Percentiles rank a stretch among this genome's conserved stretches.
phyloP scores from a whole-genome alignment of 2,113 vertebrate species.

The Pardalotus punctatus region DNA sequence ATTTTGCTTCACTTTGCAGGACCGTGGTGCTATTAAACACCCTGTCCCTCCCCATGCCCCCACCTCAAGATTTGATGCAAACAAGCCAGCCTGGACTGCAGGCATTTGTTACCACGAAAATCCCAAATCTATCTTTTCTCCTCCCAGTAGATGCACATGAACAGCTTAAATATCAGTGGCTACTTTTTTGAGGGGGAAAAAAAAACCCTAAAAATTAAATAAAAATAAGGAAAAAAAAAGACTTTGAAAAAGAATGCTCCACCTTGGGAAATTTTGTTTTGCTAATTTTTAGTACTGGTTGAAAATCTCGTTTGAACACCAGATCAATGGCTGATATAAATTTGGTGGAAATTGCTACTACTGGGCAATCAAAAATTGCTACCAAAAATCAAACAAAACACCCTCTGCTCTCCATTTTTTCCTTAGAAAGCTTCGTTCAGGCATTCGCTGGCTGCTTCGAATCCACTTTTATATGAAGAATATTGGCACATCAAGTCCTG shows the following conservation, averaged over 20 bases:
- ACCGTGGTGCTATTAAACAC: not conserved
- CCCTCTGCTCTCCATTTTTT: not conserved
- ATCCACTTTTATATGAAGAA: not conserved
- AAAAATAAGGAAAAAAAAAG: not conserved
- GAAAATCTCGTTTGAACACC: not conserved
- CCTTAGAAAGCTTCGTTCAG: not conserved
- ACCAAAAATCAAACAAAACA: not conserved
- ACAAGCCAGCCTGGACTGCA: not conserved
- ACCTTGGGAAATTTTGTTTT: not conserved
- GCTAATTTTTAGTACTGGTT: not conserved
- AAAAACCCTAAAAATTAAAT: too few species aligned
- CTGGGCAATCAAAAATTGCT: not conserved
- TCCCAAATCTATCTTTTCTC: not conserved
- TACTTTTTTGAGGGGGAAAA: not conserved
- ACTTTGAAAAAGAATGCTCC: not conserved
- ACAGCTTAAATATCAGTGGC: slow-evolving; percentile 42
- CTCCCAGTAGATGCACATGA: slow-evolving; percentile 27
- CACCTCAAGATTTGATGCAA: not conserved
- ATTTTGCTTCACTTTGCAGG: not conserved
- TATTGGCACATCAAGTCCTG: not conserved
- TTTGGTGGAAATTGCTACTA: not conserved
- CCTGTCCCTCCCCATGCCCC: not conserved
- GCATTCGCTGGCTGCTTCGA: not conserved
- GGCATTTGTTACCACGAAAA: not conserved
- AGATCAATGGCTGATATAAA: not conserved